Evolutionary conservation across 2,888 invertebrate genomes (phyloP).

Genomic region (Cryptus armator): DNA sequence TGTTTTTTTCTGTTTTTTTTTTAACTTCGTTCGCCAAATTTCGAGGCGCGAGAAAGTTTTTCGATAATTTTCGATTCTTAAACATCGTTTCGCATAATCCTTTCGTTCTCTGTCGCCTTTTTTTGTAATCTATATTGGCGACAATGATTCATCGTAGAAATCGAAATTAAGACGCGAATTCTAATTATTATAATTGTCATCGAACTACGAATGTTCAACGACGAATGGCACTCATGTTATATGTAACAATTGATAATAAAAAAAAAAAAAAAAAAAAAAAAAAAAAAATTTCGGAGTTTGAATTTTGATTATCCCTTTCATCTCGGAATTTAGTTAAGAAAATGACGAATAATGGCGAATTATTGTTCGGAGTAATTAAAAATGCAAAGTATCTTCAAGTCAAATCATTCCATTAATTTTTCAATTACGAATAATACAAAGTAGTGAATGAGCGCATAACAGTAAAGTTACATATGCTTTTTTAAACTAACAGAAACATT

Average conservation of each 20-base stretch:
- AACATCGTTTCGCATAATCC: neutral
- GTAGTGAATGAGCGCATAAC: conserved; percentile 60
- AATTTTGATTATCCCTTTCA: neutral
- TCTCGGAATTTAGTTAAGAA: neutral
- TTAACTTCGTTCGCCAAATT: neutral
- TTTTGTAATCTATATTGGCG: neutral
- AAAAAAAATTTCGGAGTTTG: neutral
- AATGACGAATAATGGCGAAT: neutral
- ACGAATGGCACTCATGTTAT: conserved; percentile 58
- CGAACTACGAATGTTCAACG: conserved; percentile 44
- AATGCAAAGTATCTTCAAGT: conserved; percentile 39
- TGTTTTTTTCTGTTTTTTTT: conserved; percentile 15
- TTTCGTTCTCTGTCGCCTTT: neutral
- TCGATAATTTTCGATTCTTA: neutral
- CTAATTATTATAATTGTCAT: conserved; percentile 36
- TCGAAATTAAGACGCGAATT: conserved; percentile 11
- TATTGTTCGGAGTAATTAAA: neutral
- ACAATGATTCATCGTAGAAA: conserved; percentile 1
- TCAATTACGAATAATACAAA: conserved; percentile 68
- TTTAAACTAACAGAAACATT: conserved; percentile 45
- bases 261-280: conserved; percentile 34
- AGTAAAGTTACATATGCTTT: conserved; percentile 42
- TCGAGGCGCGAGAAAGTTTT: neutral
- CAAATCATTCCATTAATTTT: conserved; percentile 61
- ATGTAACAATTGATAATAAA: conserved; percentile 62